Evolutionary conservation across 2,797 vertebrate species (phyloP).

Genomic region (Amblyraja radiata): DNA sequence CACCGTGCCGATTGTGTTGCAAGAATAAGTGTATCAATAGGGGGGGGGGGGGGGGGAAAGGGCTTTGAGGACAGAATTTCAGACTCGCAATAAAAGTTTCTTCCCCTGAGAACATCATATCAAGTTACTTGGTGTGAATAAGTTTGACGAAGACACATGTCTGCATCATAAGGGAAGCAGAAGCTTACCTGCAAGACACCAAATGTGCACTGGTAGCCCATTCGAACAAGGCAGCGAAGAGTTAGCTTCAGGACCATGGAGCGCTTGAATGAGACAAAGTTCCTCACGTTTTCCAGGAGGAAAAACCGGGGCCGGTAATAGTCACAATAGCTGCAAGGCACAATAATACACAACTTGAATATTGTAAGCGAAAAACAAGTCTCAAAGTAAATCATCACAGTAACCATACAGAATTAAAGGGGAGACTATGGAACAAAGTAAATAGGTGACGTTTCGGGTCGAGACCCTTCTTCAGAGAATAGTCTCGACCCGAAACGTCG

Average conservation of each 20-base stretch:
- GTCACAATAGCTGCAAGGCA: conserved; percentile 79
- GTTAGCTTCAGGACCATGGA: conserved; percentile 96
- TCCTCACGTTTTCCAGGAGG: conserved; percentile 89
- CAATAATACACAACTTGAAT: not conserved
- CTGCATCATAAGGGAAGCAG: not conserved
- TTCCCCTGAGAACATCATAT: too few relatives aligned
- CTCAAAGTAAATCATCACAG: not conserved
- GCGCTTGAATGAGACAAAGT: conserved; percentile 92
- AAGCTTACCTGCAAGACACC: conserved; percentile 81
- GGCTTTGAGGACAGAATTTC: too few relatives aligned
- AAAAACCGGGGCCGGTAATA: conserved; percentile 94
- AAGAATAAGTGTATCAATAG: too few relatives aligned
- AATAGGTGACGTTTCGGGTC: too few relatives aligned
- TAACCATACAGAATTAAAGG: not conserved
- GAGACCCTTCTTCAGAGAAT: too few relatives aligned
- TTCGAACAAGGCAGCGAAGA: conserved; percentile 83
- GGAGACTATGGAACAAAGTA: too few relatives aligned
- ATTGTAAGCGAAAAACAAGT: not conserved
- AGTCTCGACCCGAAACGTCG: too few relatives aligned
- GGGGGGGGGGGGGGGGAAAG: too few relatives aligned
- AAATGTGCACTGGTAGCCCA: conserved; percentile 97
- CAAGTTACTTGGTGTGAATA: not conserved
- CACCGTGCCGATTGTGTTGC: too few relatives aligned
- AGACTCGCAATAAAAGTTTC: not conserved
- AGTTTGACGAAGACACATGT: too few relatives aligned